phyloP scores from a whole-genome alignment of 2,888 invertebrate genomes.

The Scaptomyza cyrtandrae region DNA sequence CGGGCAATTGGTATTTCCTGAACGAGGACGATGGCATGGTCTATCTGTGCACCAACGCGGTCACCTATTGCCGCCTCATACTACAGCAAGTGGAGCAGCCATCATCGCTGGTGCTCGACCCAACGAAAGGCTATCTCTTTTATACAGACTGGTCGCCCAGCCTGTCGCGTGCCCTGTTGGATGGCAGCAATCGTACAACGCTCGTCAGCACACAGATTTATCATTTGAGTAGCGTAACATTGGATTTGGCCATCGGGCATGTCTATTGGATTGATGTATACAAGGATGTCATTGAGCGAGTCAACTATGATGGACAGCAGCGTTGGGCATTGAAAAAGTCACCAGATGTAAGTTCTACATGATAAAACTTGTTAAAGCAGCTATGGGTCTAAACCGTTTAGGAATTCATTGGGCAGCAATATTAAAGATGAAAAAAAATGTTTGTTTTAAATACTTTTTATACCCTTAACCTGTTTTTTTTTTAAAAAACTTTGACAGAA shows the following conservation, averaged over 20 bases:
- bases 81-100: conserved; percentile 89
- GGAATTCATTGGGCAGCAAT: too few relatives aligned
- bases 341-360: conserved; percentile 74
- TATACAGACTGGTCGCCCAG: conserved; percentile 90
- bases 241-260: conserved; percentile 89
- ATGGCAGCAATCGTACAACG: conserved; percentile 87
- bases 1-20: conserved; percentile 93
- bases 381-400: too few relatives aligned
- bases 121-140: conserved; percentile 91
- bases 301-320: conserved; percentile 90
- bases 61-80: conserved; percentile 89
- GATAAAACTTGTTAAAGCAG: neutral
- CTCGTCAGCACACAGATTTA: conserved; percentile 89
- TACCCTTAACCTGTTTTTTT: neutral
- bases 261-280: conserved; percentile 93
- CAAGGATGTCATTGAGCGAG: conserved; percentile 91
- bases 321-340: conserved; percentile 85
- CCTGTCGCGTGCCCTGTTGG: conserved; percentile 88
- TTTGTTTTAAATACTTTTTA: too few relatives aligned
- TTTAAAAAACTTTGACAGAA: too few relatives aligned
- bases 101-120: conserved; percentile 91
- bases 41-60: conserved; percentile 88
- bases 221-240: conserved; percentile 90
- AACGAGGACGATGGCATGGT: conserved; percentile 89
- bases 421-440: too few relatives aligned